Percentiles rank a stretch among this genome's conserved stretches.
Evolutionary conservation across 2,888 invertebrate species (phyloP).

Genomic region (Leptopterna dolabrata): DNA sequence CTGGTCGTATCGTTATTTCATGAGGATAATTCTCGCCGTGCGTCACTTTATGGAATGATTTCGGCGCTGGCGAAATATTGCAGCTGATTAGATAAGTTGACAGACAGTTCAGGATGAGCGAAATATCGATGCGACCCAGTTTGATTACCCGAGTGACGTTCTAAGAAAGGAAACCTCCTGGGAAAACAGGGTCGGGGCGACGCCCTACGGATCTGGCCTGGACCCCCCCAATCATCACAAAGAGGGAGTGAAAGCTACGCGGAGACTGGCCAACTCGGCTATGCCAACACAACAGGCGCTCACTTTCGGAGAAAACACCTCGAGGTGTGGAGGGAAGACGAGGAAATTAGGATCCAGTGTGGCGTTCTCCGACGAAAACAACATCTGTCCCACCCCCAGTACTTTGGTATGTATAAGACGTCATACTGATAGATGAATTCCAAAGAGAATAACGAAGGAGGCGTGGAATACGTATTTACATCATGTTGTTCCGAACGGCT

Average conservation of each 20-base stretch:
- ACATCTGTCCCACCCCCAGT: neutral
- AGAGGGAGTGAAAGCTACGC: slow-evolving; percentile 3
- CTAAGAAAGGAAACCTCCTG: neutral
- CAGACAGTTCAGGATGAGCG: too few species aligned
- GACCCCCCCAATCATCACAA: neutral
- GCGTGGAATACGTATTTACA: too few species aligned
- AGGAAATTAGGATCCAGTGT: neutral
- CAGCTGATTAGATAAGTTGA: too few species aligned
- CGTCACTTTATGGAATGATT: neutral
- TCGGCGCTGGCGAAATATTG: neutral
- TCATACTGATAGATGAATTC: neutral
- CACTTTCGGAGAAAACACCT: neutral
- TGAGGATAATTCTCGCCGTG: neutral
- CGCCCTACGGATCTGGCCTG: neutral
- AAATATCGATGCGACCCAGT: too few species aligned
- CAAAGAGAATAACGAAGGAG: neutral
- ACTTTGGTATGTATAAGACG: too few species aligned
- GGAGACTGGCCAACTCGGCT: neutral
- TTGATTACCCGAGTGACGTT: too few species aligned
- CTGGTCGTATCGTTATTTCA: neutral
- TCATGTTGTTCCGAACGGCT: too few species aligned
- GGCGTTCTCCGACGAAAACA: neutral
- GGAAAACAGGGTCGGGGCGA: neutral
- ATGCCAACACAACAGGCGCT: neutral
- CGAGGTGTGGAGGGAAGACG: neutral